Evolutionary conservation across 2,888 invertebrate genomes (phyloP).

Genomic region (Agrotis ipsilon): DNA sequence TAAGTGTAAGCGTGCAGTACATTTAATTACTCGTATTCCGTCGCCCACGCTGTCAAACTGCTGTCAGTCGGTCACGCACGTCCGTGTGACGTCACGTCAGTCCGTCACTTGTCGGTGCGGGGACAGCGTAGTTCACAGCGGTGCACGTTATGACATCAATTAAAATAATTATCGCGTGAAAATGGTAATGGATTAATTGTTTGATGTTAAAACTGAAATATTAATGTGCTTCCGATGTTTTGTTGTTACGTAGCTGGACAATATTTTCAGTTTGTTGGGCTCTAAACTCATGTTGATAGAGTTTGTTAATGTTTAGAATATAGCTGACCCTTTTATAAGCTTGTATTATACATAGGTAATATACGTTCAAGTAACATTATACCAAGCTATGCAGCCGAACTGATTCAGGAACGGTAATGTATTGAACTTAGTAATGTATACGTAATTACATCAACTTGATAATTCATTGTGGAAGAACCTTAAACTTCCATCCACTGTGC

Average conservation of each 20-base stretch:
- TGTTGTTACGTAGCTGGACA: neutral
- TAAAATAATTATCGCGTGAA: conserved; percentile 22
- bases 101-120: neutral
- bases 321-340: too few relatives aligned
- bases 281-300: too few relatives aligned
- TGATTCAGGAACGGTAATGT: too few relatives aligned
- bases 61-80: conserved; percentile 11
- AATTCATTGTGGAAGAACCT: neutral
- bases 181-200: neutral
- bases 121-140: conserved; percentile 3
- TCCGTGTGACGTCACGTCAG: neutral
- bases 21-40: conserved; percentile 28
- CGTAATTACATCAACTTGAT: neutral
- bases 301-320: too few relatives aligned
- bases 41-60: conserved; percentile 18
- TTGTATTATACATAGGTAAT: too few relatives aligned
- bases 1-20: conserved; percentile 5
- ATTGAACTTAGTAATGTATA: neutral
- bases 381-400: too few relatives aligned
- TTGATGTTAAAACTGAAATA: neutral
- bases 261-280: too few relatives aligned
- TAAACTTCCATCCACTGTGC: neutral
- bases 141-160: conserved; percentile 5
- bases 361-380: too few relatives aligned
- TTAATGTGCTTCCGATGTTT: neutral